phyloP scores from a whole-genome alignment of 2,888 invertebrate genomes.

The Teleiodes luculella region DNA sequence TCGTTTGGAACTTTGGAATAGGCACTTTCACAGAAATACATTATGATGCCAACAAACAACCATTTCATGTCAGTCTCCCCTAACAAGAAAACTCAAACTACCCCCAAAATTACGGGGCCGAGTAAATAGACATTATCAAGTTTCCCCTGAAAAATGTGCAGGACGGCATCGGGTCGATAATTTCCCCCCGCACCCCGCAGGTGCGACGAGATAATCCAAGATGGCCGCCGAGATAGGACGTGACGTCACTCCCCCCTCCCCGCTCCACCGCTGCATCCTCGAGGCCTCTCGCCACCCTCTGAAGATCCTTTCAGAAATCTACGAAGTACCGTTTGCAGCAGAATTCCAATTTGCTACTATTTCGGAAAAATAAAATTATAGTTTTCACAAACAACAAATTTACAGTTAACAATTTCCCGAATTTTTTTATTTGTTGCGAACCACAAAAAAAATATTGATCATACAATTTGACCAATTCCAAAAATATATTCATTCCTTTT shows the following conservation, averaged over 20 bases:
- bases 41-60: background rate
- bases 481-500: no score
- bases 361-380: no score
- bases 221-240: slow-evolving; percentile 79
- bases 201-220: slow-evolving; percentile 80
- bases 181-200: slow-evolving; percentile 56
- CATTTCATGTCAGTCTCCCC: background rate
- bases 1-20: no score
- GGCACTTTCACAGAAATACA: no score
- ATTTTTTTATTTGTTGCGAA: no score
- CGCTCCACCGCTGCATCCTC: slow-evolving; percentile 61
- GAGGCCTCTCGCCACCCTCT: slow-evolving; percentile 75
- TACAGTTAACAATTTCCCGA: no score
- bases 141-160: slow-evolving; percentile 69
- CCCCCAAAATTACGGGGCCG: slow-evolving; percentile 3
- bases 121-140: slow-evolving; percentile 38
- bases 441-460: no score
- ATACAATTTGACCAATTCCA: no score
- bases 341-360: background rate
- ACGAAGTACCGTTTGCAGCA: slow-evolving; percentile 48
- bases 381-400: no score
- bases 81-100: background rate
- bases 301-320: slow-evolving; percentile 77
- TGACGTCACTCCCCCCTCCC: slow-evolving; percentile 70
- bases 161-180: slow-evolving; percentile 69